Percentiles rank a stretch among this genome's conserved stretches.
Conservation (phyloP, 1,140 invertebrate genomes). For the Trachelipus rathkii region DNA sequence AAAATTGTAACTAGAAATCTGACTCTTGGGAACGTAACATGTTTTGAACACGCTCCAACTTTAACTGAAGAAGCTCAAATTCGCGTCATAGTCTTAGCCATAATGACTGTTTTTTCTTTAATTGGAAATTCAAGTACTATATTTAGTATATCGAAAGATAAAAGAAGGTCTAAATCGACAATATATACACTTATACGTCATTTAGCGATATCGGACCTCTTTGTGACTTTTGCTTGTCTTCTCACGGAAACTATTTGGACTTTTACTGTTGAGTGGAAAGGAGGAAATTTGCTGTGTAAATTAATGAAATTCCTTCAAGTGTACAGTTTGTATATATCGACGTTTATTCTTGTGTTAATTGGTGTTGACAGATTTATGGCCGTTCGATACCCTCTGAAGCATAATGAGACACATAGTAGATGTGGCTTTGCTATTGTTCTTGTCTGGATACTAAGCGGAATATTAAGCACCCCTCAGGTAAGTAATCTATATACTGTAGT, state of each 20-base stretch:
- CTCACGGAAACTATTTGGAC: constrained; percentile 71
- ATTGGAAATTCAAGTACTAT: constrained; percentile 70
- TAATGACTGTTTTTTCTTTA: constrained; percentile 67
- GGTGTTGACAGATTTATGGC: constrained; percentile 72
- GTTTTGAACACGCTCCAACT: constrained; percentile 35
- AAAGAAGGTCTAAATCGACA: constrained; percentile 54
- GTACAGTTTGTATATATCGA: constrained; percentile 74
- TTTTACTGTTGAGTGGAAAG: constrained; percentile 73
- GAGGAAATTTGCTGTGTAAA: constrained; percentile 71
- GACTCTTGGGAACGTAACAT: background rate
- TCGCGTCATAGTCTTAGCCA: constrained; percentile 61
- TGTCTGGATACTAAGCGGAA: constrained; percentile 64
- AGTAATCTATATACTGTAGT: too few species aligned
- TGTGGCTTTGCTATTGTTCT: constrained; percentile 60
- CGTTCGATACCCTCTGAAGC: constrained; percentile 73
- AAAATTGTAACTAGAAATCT: background rate
- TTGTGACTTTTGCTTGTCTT: constrained; percentile 75
- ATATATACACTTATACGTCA: constrained; percentile 74
- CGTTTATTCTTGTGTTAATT: constrained; percentile 74
- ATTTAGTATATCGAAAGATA: constrained; percentile 63
- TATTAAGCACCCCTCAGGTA: constrained; percentile 78
- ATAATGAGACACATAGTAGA: constrained; percentile 60
- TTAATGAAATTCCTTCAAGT: constrained; percentile 75
- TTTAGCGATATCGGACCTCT: constrained; percentile 63
- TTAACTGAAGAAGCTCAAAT: constrained; percentile 53